Evolutionary conservation across 2,797 vertebrate species (phyloP), one percentile per base, ranked within the genome.

Genomic region (Miichthys miiuy): DNA sequence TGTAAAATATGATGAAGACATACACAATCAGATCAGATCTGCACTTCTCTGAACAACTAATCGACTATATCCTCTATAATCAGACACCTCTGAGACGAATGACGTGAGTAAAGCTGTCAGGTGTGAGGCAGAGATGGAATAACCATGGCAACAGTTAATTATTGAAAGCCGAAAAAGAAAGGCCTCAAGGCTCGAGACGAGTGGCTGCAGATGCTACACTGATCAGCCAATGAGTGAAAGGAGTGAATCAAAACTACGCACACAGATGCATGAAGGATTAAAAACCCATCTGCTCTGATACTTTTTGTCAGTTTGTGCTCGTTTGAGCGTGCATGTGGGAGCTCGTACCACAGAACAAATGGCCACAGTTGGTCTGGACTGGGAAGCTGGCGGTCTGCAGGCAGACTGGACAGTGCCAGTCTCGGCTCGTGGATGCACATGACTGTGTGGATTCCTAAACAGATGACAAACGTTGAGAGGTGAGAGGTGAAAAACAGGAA

Each of bases 301-400:
- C 13, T 44, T 44, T 44, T 44, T 5, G 42, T 44, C 42, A 14
- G 42, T 14, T 44, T 14, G 42, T 44, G 42, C 9, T 38, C 14
- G 42, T 44, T 14, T 44, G 11, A 13, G 42, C 4, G 42, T 44
- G 42, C 13, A 5, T 44, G 42, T 14, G 42, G 3, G 42, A 13
- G 42, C 27, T 87, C 88, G 21, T 94, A 96, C 96, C 96, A 87
- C 96, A 97, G 89, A 97, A 96, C 72, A 96, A 87, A 91, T 97
- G 96, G 10, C 96, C 96, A 47, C 96, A 97, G 92, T 95, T 97
- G 18, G 96, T 97, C 94, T 96, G 91, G 64, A 96, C 95, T 2
- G 96, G 96, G 82, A 96, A 94, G 50, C 72, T 88, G 46, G 93
- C 85, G 1, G 88, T 82, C 71, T 97, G 96, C 82, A 97, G 94